phyloP scores from a whole-genome alignment of 2,888 invertebrate species.

The Villa cingulata region DNA sequence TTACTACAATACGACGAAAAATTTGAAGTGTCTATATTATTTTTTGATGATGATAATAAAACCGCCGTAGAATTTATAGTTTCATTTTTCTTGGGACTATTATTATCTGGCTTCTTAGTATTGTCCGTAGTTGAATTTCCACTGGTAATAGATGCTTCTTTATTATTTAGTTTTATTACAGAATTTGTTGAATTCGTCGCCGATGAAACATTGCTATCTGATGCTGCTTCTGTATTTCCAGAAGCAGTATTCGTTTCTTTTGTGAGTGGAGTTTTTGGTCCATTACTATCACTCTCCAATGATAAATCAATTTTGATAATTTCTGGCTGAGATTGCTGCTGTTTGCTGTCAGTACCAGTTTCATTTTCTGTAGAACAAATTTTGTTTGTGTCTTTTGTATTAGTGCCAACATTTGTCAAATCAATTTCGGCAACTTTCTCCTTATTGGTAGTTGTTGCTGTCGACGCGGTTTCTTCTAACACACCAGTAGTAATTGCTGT shows the following conservation, averaged over 20 bases:
- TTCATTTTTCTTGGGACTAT: constrained; percentile 3
- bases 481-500: no score
- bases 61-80: neutral
- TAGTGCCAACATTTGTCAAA: neutral
- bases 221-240: neutral
- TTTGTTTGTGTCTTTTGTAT: no score
- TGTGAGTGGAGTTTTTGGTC: neutral
- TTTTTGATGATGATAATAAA: neutral
- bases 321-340: neutral
- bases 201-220: neutral
- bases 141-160: neutral
- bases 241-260: neutral
- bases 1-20: neutral
- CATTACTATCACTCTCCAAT: constrained; percentile 3
- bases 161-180: constrained; percentile 8
- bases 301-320: constrained; percentile 10
- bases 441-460: neutral
- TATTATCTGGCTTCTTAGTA: neutral
- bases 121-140: neutral
- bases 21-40: neutral
- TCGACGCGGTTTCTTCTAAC: neutral
- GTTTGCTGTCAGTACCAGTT: neutral
- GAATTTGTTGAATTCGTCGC: neutral
- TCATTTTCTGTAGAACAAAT: no score
- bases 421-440: neutral